A percentile compares a stretch with the other conserved stretches of the same genome.
Conservation (phyloP, 2,888 invertebrate species). For the Phyllotreta cruciferae region DNA sequence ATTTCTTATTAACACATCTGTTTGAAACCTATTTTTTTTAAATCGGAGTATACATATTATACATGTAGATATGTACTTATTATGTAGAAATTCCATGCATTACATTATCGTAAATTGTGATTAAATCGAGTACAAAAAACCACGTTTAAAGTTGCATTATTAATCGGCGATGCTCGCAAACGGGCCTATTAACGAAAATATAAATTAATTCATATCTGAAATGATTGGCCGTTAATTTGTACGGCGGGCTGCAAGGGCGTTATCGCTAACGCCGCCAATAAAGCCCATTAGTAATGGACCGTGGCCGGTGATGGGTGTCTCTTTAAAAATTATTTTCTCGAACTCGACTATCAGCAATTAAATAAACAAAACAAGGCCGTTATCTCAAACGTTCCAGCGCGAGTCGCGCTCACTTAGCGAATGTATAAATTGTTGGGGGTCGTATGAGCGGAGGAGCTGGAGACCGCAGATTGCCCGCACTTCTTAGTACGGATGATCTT, state of each 20-base stretch:
- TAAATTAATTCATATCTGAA: constrained; percentile 43
- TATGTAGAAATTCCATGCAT: too few relatives aligned
- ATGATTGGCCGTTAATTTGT: constrained; percentile 44
- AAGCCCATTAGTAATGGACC: constrained; percentile 46
- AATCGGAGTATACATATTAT: too few relatives aligned
- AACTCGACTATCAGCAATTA: constrained; percentile 49
- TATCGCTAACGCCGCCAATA: constrained; percentile 41
- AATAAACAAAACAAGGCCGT: constrained; percentile 56
- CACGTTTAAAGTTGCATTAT: constrained; percentile 20
- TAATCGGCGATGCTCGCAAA: constrained; percentile 20
- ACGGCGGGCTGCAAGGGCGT: constrained; percentile 36
- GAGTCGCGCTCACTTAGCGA: constrained; percentile 56
- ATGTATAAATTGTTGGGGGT: constrained; percentile 52
- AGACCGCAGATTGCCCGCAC: background rate
- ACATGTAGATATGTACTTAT: too few relatives aligned
- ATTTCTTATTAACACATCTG: too few relatives aligned
- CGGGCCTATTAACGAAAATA: constrained; percentile 27
- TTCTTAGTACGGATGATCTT: constrained; percentile 31
- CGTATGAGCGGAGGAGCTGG: constrained; percentile 27
- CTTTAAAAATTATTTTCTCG: constrained; percentile 50
- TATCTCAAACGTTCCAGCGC: constrained; percentile 57
- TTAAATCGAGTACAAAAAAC: background rate
- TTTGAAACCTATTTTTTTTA: too few relatives aligned
- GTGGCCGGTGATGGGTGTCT: constrained; percentile 44
- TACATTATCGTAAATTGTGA: too few relatives aligned